Evolutionary conservation across 2,113 vertebrate genomes (phyloP).

Genomic region (Potamarius usumacintae): DNA sequence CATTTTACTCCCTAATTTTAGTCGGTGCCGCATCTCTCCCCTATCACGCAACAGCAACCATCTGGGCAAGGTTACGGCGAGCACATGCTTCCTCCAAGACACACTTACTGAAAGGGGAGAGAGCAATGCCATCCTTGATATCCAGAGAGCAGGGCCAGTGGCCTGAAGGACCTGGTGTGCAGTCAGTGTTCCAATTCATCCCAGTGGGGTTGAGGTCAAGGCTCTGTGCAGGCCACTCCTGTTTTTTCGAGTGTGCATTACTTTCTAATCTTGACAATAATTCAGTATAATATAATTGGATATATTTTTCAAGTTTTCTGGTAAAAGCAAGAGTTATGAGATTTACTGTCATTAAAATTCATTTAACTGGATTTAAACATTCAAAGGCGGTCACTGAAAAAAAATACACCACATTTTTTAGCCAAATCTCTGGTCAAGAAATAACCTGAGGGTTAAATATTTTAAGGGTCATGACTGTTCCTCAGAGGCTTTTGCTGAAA

Average conservation of each 20-base stretch:
- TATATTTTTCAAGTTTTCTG: background rate
- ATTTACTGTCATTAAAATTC: background rate
- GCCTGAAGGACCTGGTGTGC: background rate
- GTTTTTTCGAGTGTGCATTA: background rate
- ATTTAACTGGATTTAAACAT: background rate
- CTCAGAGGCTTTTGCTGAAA: background rate
- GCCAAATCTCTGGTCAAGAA: background rate
- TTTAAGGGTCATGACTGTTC: background rate
- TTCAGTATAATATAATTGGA: background rate
- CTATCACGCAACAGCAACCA: constrained; percentile 1
- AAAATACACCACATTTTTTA: background rate
- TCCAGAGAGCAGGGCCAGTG: background rate
- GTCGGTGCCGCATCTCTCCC: background rate
- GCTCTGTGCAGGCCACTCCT: background rate
- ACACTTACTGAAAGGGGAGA: background rate
- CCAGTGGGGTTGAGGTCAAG: background rate
- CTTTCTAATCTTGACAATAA: background rate
- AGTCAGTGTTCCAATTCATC: background rate
- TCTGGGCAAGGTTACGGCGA: background rate
- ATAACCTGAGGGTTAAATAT: background rate
- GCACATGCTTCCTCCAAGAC: background rate
- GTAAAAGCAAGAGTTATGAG: background rate
- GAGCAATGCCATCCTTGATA: background rate
- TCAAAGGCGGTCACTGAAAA: background rate
- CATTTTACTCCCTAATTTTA: constrained; percentile 32